Evolutionary conservation across 2,113 vertebrate genomes (phyloP).

Genomic region (Pontoporia blainvillei): DNA sequence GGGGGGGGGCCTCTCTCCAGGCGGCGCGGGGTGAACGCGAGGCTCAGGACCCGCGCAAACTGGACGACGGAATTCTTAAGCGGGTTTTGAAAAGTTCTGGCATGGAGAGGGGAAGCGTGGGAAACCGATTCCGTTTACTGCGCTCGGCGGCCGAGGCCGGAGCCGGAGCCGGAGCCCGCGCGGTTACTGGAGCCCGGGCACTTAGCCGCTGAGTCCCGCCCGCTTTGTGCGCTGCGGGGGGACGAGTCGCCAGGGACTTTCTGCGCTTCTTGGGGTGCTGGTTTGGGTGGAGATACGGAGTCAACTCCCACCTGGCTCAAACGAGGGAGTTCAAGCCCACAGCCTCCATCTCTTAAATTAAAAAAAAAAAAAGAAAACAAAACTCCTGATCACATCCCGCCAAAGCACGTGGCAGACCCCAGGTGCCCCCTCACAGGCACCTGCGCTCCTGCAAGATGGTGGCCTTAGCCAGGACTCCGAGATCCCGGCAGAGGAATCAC

Average conservation of each 20-base stretch:
- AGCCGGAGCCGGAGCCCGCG: not conserved
- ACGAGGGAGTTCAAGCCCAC: not conserved
- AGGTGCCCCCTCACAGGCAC: rapidly evolving
- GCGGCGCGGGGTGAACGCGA: not conserved
- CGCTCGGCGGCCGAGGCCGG: not conserved
- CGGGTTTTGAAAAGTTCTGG: not conserved
- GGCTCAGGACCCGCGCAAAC: not conserved
- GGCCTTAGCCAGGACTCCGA: rapidly evolving
- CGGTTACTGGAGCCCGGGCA: rapidly evolving
- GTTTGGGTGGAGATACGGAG: rapidly evolving
- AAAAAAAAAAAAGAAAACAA: not conserved
- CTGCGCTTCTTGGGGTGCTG: not conserved
- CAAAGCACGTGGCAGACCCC: not conserved
- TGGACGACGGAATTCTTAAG: not conserved
- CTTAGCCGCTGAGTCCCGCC: too few species aligned
- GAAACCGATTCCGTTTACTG: slow-evolving; percentile 2
- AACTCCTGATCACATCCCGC: rapidly evolving
- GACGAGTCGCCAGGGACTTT: not conserved
- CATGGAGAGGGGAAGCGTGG: not conserved
- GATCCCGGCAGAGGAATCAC: not conserved
- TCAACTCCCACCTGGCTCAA: not conserved
- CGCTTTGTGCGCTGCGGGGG: rapidly evolving
- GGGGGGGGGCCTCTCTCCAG: not conserved
- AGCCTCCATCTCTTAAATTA: not conserved
- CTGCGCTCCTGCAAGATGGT: rapidly evolving